Conservation (phyloP, 1,140 invertebrate genomes). For the Metopolophium dirhodum region DNA sequence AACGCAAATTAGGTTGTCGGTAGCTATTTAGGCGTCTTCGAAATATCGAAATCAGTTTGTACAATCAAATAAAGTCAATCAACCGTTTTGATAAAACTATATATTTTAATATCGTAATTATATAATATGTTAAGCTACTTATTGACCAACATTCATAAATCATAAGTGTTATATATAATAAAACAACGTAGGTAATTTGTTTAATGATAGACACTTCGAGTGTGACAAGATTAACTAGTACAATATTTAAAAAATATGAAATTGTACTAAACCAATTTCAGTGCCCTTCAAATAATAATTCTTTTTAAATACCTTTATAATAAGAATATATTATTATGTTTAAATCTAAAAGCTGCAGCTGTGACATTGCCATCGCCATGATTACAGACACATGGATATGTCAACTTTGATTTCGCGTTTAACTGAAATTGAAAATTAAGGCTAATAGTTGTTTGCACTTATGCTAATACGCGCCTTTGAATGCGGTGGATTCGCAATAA, state of each 20-base stretch:
- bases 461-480: neutral
- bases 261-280: neutral
- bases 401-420: neutral
- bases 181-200: neutral
- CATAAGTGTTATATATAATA: neutral
- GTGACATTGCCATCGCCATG: neutral
- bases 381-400: neutral
- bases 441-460: neutral
- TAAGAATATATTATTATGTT: neutral
- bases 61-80: neutral
- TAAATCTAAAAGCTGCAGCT: neutral
- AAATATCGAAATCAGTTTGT: neutral
- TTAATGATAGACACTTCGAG: neutral
- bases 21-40: neutral
- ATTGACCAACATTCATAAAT: neutral
- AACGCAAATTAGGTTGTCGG: neutral
- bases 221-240: neutral
- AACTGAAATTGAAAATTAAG: neutral
- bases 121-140: neutral
- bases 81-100: neutral
- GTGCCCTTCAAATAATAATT: neutral
- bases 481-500: neutral
- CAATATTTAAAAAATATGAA: neutral
- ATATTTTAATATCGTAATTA: neutral
- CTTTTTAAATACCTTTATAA: neutral